A percentile compares a stretch with the other conserved stretches of the same genome.
phyloP scores from a whole-genome alignment of 2,888 invertebrate genomes.

The Lucinisca nassula region DNA sequence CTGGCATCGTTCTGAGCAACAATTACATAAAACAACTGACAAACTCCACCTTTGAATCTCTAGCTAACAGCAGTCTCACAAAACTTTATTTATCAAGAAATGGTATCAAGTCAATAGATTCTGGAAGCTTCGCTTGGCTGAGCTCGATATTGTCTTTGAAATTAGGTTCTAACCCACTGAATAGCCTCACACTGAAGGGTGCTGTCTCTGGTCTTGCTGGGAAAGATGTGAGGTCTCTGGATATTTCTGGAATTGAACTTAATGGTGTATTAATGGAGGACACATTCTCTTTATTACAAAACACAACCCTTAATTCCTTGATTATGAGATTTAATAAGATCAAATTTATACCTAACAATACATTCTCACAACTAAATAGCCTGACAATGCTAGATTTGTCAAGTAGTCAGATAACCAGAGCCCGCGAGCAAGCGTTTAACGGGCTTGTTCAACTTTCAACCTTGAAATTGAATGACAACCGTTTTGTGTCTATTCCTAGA shows the following conservation, averaged over 20 bases:
- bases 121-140: conserved; percentile 68
- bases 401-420: conserved; percentile 66
- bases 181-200: conserved; percentile 59
- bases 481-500: conserved; percentile 67
- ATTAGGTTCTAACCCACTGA: conserved; percentile 77
- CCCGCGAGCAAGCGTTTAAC: conserved; percentile 68
- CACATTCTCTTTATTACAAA: conserved; percentile 73
- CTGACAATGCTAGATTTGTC: conserved; percentile 74
- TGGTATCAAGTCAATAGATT: conserved; percentile 65
- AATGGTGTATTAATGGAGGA: conserved; percentile 69
- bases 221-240: conserved; percentile 71
- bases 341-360: conserved; percentile 52
- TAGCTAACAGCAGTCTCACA: conserved; percentile 60
- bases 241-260: conserved; percentile 75
- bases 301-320: conserved; percentile 71
- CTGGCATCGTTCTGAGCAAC: conserved; percentile 72
- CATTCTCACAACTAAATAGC: conserved; percentile 72
- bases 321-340: conserved; percentile 76
- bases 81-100: conserved; percentile 76
- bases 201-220: conserved; percentile 69
- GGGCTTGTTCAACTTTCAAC: conserved; percentile 70
- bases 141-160: conserved; percentile 73
- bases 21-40: conserved; percentile 71
- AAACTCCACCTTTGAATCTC: conserved; percentile 67
- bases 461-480: conserved; percentile 75